Percentiles rank a stretch among this genome's conserved stretches.
phyloP scores from a whole-genome alignment of 2,113 vertebrate species.

The Strix aluco region DNA sequence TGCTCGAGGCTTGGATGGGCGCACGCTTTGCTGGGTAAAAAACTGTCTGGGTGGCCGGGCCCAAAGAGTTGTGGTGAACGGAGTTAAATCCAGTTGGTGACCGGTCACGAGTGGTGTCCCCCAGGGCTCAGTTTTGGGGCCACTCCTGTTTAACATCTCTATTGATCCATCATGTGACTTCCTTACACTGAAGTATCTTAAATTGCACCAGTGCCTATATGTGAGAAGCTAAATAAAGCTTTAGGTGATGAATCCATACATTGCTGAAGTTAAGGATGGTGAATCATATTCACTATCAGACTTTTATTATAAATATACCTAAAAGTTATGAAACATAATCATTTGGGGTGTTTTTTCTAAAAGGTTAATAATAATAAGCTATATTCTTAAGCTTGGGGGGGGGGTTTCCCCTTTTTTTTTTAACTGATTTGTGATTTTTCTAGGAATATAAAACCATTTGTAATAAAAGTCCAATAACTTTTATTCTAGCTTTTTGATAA shows the following conservation, averaged over 20 bases:
- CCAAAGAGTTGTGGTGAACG: too few relatives aligned
- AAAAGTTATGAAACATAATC: background rate
- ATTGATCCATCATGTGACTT: background rate
- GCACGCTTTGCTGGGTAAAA: too few relatives aligned
- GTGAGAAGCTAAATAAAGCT: background rate
- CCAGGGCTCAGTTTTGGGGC: too few relatives aligned
- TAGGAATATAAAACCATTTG: background rate
- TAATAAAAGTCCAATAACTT: background rate
- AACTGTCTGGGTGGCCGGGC: too few relatives aligned
- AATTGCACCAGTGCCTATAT: background rate
- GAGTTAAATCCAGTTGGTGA: too few relatives aligned
- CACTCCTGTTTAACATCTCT: too few relatives aligned
- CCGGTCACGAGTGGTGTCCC: too few relatives aligned
- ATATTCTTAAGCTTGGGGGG: too few relatives aligned
- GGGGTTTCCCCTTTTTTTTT: background rate
- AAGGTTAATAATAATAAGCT: background rate
- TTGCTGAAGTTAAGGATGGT: background rate
- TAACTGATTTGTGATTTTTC: background rate
- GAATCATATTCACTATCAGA: background rate
- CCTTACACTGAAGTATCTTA: background rate
- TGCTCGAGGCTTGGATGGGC: too few relatives aligned
- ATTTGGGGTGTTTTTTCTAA: background rate
- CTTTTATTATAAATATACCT: background rate
- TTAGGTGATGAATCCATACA: background rate
- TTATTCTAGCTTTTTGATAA: background rate